A percentile compares a stretch with the other conserved stretches of the same genome.
Evolutionary conservation across 2,888 invertebrate species (phyloP).

Genomic region (Eupithecia tripunctaria): DNA sequence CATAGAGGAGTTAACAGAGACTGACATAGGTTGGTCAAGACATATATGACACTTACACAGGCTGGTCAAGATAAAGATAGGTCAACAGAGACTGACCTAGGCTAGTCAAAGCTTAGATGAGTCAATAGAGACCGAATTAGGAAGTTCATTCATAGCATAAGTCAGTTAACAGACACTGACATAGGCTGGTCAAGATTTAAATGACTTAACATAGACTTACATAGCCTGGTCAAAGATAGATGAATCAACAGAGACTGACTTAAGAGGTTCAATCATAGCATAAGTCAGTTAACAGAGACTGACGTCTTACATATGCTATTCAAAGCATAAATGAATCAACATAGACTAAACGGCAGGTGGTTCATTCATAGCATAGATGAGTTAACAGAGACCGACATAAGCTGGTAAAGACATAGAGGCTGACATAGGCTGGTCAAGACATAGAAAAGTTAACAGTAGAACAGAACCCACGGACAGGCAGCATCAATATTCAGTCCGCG

Average conservation of each 20-base stretch:
- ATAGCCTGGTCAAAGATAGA: too few species aligned
- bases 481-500: slow-evolving; percentile 60
- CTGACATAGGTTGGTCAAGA: background rate
- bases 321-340: background rate
- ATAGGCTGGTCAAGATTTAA: too few species aligned
- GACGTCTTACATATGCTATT: too few species aligned
- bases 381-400: background rate
- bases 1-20: background rate
- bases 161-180: too few species aligned
- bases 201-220: background rate
- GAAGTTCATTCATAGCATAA: too few species aligned
- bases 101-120: too few species aligned
- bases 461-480: slow-evolving; percentile 33
- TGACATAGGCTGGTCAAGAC: slow-evolving; percentile 8
- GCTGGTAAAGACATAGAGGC: too few species aligned
- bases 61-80: too few species aligned
- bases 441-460: slow-evolving; percentile 19
- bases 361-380: background rate
- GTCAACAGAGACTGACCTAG: too few species aligned
- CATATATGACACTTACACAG: background rate
- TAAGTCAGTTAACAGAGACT: too few species aligned
- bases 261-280: too few species aligned
- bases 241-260: background rate
- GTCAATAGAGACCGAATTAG: background rate
- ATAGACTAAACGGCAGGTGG: too few species aligned